Evolutionary conservation across 2,797 vertebrate genomes (phyloP).

Genomic region (Eurystomus glaucurus): DNA sequence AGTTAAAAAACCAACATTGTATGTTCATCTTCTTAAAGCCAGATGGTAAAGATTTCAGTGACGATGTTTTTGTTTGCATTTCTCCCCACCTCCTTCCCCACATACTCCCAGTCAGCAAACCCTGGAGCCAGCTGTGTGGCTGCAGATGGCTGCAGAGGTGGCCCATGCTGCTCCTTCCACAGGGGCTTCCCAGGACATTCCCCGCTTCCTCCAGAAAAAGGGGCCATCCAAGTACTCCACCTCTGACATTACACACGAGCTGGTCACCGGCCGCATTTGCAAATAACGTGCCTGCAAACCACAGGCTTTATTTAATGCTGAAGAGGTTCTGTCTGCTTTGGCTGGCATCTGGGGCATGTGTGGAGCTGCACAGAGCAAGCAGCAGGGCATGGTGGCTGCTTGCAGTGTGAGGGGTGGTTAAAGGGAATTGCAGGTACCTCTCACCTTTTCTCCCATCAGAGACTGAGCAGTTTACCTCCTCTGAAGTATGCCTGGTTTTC

Average conservation of each 20-base stretch:
- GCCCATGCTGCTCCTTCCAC: background rate
- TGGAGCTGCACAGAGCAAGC: background rate
- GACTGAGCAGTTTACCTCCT: background rate
- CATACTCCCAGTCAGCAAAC: background rate
- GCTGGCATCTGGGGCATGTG: accelerated
- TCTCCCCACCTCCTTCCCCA: background rate
- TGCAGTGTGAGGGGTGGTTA: background rate
- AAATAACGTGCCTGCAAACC: background rate
- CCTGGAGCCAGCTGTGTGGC: accelerated
- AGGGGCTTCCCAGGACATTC: background rate
- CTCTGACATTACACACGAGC: background rate
- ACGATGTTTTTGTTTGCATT: background rate
- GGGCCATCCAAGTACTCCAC: background rate
- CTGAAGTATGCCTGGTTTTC: background rate
- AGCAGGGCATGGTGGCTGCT: accelerated
- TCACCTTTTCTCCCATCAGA: background rate
- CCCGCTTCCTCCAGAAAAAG: background rate
- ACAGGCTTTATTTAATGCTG: background rate
- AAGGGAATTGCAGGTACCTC: background rate
- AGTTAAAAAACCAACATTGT: background rate
- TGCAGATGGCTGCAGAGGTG: background rate
- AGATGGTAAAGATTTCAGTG: background rate
- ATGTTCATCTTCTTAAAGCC: background rate
- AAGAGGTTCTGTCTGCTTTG: background rate
- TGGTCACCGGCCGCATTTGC: background rate